Base-by-base conservation (phyloP, 1,140 invertebrate genomes). In the Magallana ariakensis region DNA sequence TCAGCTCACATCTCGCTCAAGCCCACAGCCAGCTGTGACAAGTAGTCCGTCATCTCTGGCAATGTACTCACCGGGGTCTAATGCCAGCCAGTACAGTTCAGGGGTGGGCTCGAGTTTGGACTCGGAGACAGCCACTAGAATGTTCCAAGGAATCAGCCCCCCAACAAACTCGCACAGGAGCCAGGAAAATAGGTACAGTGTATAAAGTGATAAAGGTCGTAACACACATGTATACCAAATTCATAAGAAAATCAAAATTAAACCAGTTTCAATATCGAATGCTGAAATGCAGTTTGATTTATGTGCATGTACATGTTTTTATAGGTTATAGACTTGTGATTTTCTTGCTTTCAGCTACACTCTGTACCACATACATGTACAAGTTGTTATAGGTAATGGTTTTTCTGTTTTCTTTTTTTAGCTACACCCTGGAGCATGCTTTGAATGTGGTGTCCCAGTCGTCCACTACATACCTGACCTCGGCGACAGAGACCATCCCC, bases 71-170 rank as follows among this genome's bases (percentile, higher is more conserved):
- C 33, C 75, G 15, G 75, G 83, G 10, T 83, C 84, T n/a, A 86
- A 57, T n/a, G 19, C 84, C 22, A 88, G 87, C 81, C 87, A 85
- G 16, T 85, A 66, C 19, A 84, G 85, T 60, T 89, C 88, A 19
- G 88, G 87, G 19, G 80, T 89, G 58, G 85, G 88, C 0, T 89
- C 85, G 7, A 87, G 85, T 84, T 62, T 89, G 13, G 85, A 87
- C 75, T 89, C 86, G 0, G 88, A 89, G 54, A 75, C 66, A 13
- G 88, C 86, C n/a, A 55, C 85, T 57, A 88, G 84, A 80, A 54
- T 87, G 60, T 87, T 89, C 53, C 56, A 82, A 15, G 80, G 82
- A 15, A 26, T 62, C 55, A 80, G 62, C 66, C 86, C 88, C 19
- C 85, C 80, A 13, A 84, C 80, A 85, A 54, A 84, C 53, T 80